Base-by-base conservation (phyloP, 2,113 vertebrate genomes). In the Sebastes schlegelii region DNA sequence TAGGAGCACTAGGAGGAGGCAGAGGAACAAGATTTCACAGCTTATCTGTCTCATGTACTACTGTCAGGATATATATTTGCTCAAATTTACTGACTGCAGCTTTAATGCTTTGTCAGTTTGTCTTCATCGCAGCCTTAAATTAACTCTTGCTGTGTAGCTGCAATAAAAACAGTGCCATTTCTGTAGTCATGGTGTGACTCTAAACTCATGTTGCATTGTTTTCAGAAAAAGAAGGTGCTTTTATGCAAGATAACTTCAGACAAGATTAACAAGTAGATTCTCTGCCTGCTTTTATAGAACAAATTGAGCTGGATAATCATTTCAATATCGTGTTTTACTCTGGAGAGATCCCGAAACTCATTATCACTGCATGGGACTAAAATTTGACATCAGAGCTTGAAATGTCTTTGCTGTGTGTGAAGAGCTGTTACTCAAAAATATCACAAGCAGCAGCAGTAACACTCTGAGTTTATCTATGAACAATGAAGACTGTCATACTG, bases 331-430 rank as follows among this genome's bases (percentile, higher is more conserved):
- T 14, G 55, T 46, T 57, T 26, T 45, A 54, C 8, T 65, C 6
- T 49, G 43, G 52, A 42, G 6, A 62, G 45, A 63, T 16, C 49
- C 48, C 7, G 1, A 55, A 46, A 66, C 48, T 82, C 21, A 57
- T 68, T n/a, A 11, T 57, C 66, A 43, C 58, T 17, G 13, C 40
- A 40, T 55, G 58, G 34, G 34, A 34, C 34, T 34, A 34, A 34
- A 89, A 80, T 84, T 40, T 77, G 49, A 74, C 86, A 73, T 16
- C 17, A 26, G 34, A 49, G 23, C 17, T 48, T 45, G 43, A 80
- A 77, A 79, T 77, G 71, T 80, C 66, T 72, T 48, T 73, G 49
- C 19, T 43, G 19, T 34, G 49, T 40, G 70, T 73, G 65, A 86
- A 63, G 26, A 68, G 42, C 3, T 57, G 34, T 21, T 21, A 8